These are phyloP conservation scores for Chloroclysta siterata DNA, from an alignment of 2,888 invertebrate species.

Conservation along the genomic window DNA sequence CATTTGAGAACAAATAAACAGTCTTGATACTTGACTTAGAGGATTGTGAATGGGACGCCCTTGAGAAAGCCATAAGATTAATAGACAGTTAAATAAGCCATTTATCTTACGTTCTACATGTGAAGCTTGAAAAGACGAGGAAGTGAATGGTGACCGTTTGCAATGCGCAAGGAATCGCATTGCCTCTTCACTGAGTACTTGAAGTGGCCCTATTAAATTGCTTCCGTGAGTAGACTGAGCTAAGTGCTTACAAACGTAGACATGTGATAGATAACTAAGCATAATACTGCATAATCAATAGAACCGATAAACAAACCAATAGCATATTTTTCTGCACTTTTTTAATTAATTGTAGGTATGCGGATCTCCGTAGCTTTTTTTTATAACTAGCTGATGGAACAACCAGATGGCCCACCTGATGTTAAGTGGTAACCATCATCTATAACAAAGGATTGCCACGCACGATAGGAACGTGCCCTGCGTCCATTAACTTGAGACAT, in stretches of 20 bases:
- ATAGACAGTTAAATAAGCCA: conserved; percentile 35
- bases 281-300: no score
- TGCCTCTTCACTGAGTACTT: conserved; percentile 29
- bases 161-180: conserved; percentile 30
- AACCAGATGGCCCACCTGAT: no score
- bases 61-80: conserved; percentile 42
- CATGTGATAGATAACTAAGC: no score
- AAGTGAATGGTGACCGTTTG: conserved; percentile 38
- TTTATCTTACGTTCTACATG: conserved; percentile 37
- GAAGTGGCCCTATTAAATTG: conserved; percentile 24
- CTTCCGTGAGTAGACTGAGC: conserved; percentile 29
- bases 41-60: conserved; percentile 40
- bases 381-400: no score
- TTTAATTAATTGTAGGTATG: no score
- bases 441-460: no score
- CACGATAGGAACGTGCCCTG: no score
- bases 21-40: conserved; percentile 31
- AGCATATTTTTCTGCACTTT: no score
- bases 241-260: neutral
- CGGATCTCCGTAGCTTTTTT: no score
- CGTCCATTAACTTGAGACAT: no score
- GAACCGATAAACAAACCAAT: no score
- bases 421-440: no score
- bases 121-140: conserved; percentile 40
- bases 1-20: conserved; percentile 31